Base-by-base conservation (phyloP, 2,113 vertebrate genomes). In the Hippolais icterina region DNA sequence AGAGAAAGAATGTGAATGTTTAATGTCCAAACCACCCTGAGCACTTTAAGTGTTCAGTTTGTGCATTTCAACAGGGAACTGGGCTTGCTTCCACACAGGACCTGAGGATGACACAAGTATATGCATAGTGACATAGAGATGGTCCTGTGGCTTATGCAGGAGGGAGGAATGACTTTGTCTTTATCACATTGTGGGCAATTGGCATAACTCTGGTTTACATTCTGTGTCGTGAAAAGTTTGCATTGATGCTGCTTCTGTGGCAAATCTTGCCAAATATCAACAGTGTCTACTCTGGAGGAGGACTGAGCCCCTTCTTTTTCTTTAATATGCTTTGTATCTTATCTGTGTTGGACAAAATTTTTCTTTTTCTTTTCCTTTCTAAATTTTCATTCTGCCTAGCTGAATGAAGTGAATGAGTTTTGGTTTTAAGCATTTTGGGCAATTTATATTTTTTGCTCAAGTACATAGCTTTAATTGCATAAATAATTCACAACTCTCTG, bases 81-180 rank as follows among this genome's bases (percentile, higher is more conserved):
- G 27, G 20, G 3, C 31, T 91, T 81, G 5, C 35, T 87, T 75
- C 31, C 49, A 31, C 10, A 6, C 3, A 11, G 35, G 33, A 50
- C 33, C 28, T 71, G 46, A 60, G 44, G 28, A 70, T 39, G 33
- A 16, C 11, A 52, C 37, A 56, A 20, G 25, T 2, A 56, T 25
- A 31, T n/a, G 9, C 12, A n/a, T 0, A 1, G 2, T n/a, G 11
- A 60, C n/a, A 31, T 46, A 61, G 11, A 33, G 7, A 25, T 1
- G 2, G 27, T 65, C 12, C 6, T 6, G 1, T 17, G 37, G 16
- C 13, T 74, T 65, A 5, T 14, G 9, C 22, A 57, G 28, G 20
- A 83, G 29, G 6, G 3, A 76, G 18, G 12, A 79, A 76, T 9
- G 12, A 25, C 27, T 77, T 75, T 69, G 33, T 75, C 24, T 61